Conservation (phyloP, 2,797 vertebrate genomes). For the Chloroceryle amazona region DNA sequence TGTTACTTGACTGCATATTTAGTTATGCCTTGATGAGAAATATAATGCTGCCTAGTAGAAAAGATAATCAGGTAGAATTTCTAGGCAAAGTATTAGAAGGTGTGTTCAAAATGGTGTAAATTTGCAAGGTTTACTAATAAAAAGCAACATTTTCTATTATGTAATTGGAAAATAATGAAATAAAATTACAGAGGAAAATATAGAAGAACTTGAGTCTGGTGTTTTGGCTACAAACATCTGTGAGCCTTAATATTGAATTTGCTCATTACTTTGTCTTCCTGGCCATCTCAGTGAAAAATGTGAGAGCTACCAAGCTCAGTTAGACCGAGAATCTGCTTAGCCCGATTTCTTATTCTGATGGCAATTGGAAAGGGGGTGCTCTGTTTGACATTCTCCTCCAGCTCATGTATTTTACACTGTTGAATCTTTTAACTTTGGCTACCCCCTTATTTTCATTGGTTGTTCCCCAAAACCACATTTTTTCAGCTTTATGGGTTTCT, state of each 20-base stretch:
- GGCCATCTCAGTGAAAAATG: not conserved
- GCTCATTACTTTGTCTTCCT: not conserved
- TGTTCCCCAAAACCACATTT: not conserved
- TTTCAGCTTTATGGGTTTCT: not conserved
- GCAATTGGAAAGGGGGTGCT: not conserved
- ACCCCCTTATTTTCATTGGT: not conserved
- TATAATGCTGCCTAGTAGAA: not conserved
- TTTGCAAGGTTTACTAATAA: not conserved
- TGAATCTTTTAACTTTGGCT: not conserved
- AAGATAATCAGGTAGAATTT: not conserved
- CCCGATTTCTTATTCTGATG: not conserved
- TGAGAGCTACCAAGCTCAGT: not conserved
- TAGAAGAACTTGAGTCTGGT: not conserved
- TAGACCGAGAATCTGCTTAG: not conserved
- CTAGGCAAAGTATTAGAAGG: not conserved
- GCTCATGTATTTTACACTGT: not conserved
- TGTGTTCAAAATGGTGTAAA: not conserved
- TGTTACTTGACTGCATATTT: not conserved
- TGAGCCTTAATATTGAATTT: not conserved
- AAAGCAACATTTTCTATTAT: not conserved
- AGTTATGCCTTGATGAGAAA: constrained; percentile 3
- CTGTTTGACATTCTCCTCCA: not conserved
- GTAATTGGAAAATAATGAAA: not conserved
- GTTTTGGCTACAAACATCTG: not conserved
- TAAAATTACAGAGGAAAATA: not conserved